Base-by-base conservation (phyloP, 2,888 invertebrate genomes). In the Euspilapteryx auroguttella region DNA sequence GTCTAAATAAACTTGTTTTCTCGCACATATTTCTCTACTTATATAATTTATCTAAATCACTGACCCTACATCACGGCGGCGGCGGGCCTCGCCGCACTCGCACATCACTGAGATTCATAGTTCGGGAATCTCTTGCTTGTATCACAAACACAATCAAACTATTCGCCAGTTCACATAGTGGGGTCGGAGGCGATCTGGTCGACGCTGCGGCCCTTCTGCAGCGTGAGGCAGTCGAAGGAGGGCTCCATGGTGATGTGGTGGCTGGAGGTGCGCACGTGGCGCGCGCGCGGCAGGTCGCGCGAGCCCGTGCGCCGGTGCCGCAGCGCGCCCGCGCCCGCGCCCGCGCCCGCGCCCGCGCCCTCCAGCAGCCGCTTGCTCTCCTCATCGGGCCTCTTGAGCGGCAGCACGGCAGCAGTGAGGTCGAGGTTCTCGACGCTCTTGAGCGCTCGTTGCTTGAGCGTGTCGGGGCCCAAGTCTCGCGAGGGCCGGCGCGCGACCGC, bases 291-390 rank as follows among this genome's bases (percentile, higher is more conserved):
- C 11, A 55, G 49, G 45, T 82, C 82, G 41, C 69, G 73, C n/a
- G 81, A 81, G 42, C 78, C 77, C 22, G 81, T 82, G 41, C 82
- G 71, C 3, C 82, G 71, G 54, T 82, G 82, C 2, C 82, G 66
- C 34, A 82, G 51, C 33, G 55, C 71, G 31, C 62, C n/a, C n/a
- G n/a, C n/a, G n/a, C n/a, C n/a, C n/a, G n/a, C n/a, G n/a, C n/a
- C n/a, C n/a, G n/a, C n/a, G n/a, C n/a, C n/a, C n/a, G n/a, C n/a
- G n/a, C n/a, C 65, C 28, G 52, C 52, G 20, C 59, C 47, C 27
- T 68, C 71, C 34, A 76, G 55, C 14, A 77, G 53, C 29, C 73
- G 61, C 46, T 66, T 64, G 50, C 65, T 68, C 42, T 77, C 77
- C 38, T 69, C 73, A 14, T 37, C 52, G 45, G 56, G 49, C 21